These are phyloP conservation scores for Somateria mollissima DNA, from an alignment of 2,797 vertebrate species.

Conservation along the genomic window DNA sequence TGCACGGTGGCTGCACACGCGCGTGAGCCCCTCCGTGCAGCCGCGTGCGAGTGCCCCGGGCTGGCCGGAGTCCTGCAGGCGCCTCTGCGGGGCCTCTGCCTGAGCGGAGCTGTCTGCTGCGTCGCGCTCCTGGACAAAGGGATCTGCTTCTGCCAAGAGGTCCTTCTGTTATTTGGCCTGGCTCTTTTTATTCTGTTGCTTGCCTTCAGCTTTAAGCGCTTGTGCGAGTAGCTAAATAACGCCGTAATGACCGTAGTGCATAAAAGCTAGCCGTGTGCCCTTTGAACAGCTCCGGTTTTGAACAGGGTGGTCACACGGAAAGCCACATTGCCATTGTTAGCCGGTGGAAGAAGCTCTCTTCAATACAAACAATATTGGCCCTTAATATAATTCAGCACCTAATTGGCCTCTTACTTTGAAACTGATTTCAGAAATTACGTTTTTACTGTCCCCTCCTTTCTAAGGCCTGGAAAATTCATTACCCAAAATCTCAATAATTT, in stretches of 20 bases:
- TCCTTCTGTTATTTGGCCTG: not conserved
- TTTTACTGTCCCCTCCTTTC: not conserved
- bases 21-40: not conserved
- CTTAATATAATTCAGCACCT: not conserved
- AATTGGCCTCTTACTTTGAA: constrained; percentile 15
- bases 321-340: not conserved
- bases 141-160: not conserved
- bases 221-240: not conserved
- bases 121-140: not conserved
- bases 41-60: accelerated
- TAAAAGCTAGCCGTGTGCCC: not conserved
- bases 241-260: not conserved
- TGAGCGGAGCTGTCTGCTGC: not conserved
- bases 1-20: not conserved
- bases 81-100: not conserved
- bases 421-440: not conserved
- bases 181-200: not conserved
- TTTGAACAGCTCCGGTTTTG: not conserved
- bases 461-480: constrained; percentile 29
- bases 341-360: not conserved
- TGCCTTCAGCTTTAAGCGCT: not conserved
- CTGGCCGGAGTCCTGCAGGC: accelerated
- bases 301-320: not conserved
- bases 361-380: not conserved
- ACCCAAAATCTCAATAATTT: constrained; percentile 19